phyloP scores from a whole-genome alignment of 2,888 invertebrate species.

The Polyommatus iphigenia region DNA sequence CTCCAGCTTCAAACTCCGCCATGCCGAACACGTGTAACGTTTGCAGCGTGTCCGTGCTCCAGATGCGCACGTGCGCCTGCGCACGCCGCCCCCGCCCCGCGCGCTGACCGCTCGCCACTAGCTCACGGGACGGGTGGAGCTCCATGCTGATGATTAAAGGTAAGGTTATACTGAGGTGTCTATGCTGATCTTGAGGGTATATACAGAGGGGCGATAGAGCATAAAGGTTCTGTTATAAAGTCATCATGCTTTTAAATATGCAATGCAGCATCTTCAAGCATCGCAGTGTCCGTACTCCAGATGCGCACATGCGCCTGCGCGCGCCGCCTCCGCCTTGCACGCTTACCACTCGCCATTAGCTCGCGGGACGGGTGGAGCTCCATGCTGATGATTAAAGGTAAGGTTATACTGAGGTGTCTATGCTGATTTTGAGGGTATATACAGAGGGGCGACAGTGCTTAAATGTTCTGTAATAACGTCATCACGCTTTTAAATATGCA shows the following conservation, averaged over 20 bases:
- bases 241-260: too few species aligned
- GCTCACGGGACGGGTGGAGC: conserved; percentile 91
- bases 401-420: too few species aligned
- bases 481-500: too few species aligned
- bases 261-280: conserved; percentile 87
- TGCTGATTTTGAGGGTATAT: too few species aligned
- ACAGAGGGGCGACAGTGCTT: too few species aligned
- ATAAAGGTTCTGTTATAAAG: too few species aligned
- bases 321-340: conserved; percentile 89
- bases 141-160: conserved; percentile 83
- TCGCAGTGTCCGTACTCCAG: conserved; percentile 91
- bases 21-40: conserved; percentile 94
- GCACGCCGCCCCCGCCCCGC: conserved; percentile 91
- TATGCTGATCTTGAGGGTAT: too few species aligned
- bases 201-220: too few species aligned
- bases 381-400: conserved; percentile 79
- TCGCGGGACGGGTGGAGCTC: conserved; percentile 93
- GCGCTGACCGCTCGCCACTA: conserved; percentile 94
- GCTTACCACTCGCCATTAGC: conserved; percentile 94
- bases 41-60: conserved; percentile 94
- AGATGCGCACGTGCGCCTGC: conserved; percentile 94
- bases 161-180: too few species aligned
- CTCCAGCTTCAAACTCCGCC: conserved; percentile 93
- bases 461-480: too few species aligned
- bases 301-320: conserved; percentile 94